Evolutionary conservation across 2,113 vertebrate genomes (phyloP), one percentile per base, ranked within the genome.

Genomic region (Dipodomys merriami): DNA sequence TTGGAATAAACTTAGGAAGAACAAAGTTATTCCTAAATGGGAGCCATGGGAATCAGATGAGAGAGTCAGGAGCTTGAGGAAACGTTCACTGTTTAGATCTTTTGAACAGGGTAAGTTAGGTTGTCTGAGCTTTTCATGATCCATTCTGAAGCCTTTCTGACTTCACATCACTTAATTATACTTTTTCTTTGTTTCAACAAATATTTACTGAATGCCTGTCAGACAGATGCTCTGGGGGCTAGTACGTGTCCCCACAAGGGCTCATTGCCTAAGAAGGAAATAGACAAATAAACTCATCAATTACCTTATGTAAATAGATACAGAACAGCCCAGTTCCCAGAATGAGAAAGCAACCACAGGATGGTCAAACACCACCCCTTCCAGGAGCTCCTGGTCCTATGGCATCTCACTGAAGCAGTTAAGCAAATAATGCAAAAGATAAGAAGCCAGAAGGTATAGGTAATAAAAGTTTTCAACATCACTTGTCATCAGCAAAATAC

Each of bases 1-100:
- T 82, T 94, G 65, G 84, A 90, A 92, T 95, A 95, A 97, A 96
- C 93, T 88, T 95, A 86, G 80, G 64, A 83, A 89, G 88, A 94
- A 92, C 89, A 96, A 90, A 95, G 82, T 95, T 90, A 73, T 86
- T 93, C 94, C 77, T 91, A 83, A 95, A 91, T 74, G 87, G 67
- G 33, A 96, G 93, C 91, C 78, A 90, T 87, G 91, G 74, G 86
- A 46, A 39, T 93, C 82, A 93, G 72, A 95, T 91, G 90, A 91
- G 94, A 94, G 87, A 74, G 30, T 60, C 72, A 57, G 60, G 83
- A 67, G 57, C 44, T 23, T 94, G 76, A 91, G n/a, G 79, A 90
- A 88, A 88, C 76, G 46, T 30, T 57, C 79, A 87, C 71, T 94
- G 39, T 96, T 95, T 95, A 90, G 35, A 62, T 93, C 81, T 93